Percentiles rank a stretch among this genome's conserved stretches.
phyloP scores from a whole-genome alignment of 2,113 vertebrate species.

The Spizaetus ornatus region DNA sequence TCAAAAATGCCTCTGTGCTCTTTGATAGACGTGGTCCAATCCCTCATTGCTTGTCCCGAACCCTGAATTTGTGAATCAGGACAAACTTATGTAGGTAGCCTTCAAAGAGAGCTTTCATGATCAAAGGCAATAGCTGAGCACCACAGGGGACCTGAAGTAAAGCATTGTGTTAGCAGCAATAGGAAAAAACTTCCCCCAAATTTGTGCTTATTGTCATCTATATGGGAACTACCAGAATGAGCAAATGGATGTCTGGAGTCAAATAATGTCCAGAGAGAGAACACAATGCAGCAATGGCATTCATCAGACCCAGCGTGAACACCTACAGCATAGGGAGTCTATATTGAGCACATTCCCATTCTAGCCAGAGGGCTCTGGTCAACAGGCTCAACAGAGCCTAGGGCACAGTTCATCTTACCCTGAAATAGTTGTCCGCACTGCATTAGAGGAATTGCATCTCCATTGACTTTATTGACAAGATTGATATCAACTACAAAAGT shows the following conservation, averaged over 20 bases:
- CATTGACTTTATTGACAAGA: neutral
- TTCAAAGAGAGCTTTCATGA: neutral
- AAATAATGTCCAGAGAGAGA: neutral
- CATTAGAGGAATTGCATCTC: neutral
- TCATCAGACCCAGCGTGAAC: neutral
- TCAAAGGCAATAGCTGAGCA: neutral
- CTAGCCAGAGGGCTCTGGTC: neutral
- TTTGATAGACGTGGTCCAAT: neutral
- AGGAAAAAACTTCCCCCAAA: neutral
- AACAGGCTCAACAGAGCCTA: neutral
- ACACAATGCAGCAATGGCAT: neutral
- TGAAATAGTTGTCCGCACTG: neutral
- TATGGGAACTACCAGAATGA: neutral
- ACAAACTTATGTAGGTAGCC: neutral
- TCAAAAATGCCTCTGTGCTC: neutral
- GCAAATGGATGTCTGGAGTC: neutral
- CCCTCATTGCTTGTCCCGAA: neutral
- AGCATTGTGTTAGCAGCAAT: neutral
- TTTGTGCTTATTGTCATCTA: neutral
- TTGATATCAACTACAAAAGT: neutral
- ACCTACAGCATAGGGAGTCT: neutral
- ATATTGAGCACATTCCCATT: neutral
- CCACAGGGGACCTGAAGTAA: neutral
- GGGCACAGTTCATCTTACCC: neutral
- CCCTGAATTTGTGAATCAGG: neutral